These are phyloP conservation scores for Orthonyx spaldingii DNA, from an alignment of 2,113 vertebrate genomes.

Conservation along the genomic window DNA sequence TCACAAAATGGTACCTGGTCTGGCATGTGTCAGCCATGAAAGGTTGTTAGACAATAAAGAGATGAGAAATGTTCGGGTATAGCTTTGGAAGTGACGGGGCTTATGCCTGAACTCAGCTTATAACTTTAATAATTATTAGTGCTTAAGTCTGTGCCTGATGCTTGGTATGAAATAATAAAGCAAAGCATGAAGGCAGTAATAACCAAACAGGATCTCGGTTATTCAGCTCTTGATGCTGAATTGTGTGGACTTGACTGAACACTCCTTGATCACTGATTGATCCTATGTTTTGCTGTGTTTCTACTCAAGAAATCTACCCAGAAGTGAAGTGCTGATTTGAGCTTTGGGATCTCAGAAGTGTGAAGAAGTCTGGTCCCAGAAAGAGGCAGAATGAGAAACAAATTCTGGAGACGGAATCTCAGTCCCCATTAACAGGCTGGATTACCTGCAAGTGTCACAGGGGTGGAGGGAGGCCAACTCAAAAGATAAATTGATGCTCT, in stretches of 20 bases:
- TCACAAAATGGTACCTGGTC: neutral
- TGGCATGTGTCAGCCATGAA: neutral
- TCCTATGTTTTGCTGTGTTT: neutral
- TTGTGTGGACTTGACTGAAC: neutral
- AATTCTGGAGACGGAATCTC: neutral
- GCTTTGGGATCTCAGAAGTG: neutral
- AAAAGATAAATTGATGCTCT: neutral
- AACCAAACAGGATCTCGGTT: neutral
- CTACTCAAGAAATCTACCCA: neutral
- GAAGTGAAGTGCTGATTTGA: neutral
- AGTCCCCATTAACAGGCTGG: neutral
- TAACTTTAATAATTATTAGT: neutral
- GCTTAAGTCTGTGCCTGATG: neutral
- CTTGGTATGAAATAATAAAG: neutral
- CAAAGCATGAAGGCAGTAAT: neutral
- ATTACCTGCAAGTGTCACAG: neutral
- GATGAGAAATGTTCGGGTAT: neutral
- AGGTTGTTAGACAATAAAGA: neutral
- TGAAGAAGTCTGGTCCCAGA: neutral
- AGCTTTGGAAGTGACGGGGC: neutral
- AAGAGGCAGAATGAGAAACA: neutral
- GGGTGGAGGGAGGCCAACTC: neutral
- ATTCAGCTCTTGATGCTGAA: neutral
- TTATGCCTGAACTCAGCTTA: neutral
- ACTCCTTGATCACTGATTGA: neutral